Conservation (phyloP, 2,888 invertebrate species). For the Dynastes grantii region DNA sequence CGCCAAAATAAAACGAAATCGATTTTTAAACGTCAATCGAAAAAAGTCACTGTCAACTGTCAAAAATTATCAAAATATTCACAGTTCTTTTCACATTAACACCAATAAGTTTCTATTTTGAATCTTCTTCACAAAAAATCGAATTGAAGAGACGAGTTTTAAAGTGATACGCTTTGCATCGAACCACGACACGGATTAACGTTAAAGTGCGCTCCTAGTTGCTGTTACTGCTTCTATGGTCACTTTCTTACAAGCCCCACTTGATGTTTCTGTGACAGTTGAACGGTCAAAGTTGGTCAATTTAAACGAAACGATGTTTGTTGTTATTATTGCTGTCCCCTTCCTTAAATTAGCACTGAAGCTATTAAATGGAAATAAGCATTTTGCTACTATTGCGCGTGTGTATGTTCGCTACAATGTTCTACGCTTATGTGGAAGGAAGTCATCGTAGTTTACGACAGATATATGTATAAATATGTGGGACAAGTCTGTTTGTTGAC, state of each 20-base stretch:
- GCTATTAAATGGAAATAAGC: not conserved
- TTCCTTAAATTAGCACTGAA: not conserved
- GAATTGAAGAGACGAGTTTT: no score
- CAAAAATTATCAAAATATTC: no score
- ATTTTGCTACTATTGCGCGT: not conserved
- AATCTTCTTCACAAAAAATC: no score
- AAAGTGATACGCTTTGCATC: no score
- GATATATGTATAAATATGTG: conserved; percentile 8
- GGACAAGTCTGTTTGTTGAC: conserved; percentile 25
- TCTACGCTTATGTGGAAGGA: not conserved
- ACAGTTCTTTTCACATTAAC: no score
- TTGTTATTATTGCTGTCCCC: not conserved
- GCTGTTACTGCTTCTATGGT: conserved; percentile 9
- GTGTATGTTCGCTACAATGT: not conserved
- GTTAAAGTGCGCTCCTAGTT: no score
- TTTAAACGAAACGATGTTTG: conserved; percentile 5
- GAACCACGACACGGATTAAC: no score
- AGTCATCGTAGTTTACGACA: not conserved
- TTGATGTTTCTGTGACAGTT: not conserved
- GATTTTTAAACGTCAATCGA: no score
- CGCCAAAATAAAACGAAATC: no score
- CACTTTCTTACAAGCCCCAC: conserved; percentile 44
- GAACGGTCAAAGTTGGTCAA: conserved; percentile 37
- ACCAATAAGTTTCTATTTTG: no score
- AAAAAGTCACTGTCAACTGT: no score